Base-by-base conservation (phyloP, 2,113 vertebrate species). In the Poeciliopsis turrubarensis region DNA sequence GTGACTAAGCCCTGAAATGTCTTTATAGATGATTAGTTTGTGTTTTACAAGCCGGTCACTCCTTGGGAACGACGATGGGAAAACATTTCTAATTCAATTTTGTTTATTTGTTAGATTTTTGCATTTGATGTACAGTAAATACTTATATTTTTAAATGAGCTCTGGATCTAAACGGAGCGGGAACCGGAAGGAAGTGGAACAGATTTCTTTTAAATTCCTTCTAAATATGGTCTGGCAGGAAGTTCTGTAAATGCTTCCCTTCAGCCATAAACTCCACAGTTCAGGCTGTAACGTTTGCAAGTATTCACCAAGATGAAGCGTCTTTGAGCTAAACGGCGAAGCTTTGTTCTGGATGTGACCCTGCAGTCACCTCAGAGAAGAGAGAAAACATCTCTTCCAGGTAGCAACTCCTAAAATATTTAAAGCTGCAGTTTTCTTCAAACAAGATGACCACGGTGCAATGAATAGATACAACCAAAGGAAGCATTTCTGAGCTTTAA, bases 291-390 rank as follows among this genome's bases (percentile, higher is more conserved):
- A 4, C 51, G 57, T 70, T 54, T 57, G 37, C 32, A 54, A 22
- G 8, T 54, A 54, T 54, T 22, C 19, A 54, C 19, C 22, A 2
- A 26, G 75, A 31, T 81, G 22, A 65, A 68, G 69, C 73, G 67
- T 78, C 60, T 34, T 31, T 65, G 26, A 82, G 73, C 65, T 63
- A 70, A 47, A 44, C 63, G 17, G 34, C 57, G 60, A 70, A 39
- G 22, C 29, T 14, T 30, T 47, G 3, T 54, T 72, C 9, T 70
- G 9, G 9, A 1, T 26, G 34, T 44, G 70, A 73, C 75, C 64
- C 47, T 26, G 22, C 8, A 30, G 60, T 51, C 41, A 73, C 65
- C 64, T 80, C 78, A n/a, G 31, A 22, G 17, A 32, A 30, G 27
- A 70, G 51, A 30, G 1, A 63, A 73, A 76, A 79, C 37, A 25